phyloP scores from a whole-genome alignment of 2,888 invertebrate genomes.

The Phymatocera aterrima region DNA sequence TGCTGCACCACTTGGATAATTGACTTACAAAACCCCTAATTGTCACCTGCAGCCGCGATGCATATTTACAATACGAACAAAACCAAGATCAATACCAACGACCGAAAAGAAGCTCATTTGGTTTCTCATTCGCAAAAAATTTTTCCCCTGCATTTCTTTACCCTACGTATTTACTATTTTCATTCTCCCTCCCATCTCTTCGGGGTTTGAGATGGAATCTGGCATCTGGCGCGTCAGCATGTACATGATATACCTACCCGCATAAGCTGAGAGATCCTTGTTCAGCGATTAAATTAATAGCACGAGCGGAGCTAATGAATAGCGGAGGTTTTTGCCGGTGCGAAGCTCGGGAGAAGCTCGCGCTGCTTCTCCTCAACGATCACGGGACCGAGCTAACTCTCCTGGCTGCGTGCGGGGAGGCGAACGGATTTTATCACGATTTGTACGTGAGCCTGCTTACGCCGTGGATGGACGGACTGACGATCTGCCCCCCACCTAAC shows the following conservation, averaged over 20 bases:
- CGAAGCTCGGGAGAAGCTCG: neutral
- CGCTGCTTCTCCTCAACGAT: neutral
- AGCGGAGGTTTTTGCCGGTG: conserved; percentile 66
- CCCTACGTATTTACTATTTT: too few species aligned
- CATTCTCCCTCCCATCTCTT: too few species aligned
- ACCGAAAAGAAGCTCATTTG: neutral
- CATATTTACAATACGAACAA: neutral
- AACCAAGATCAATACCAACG: neutral
- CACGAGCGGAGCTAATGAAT: conserved; percentile 71
- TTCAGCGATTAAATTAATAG: conserved; percentile 69
- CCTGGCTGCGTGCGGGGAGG: neutral
- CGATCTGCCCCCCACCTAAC: neutral
- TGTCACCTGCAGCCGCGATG: conserved; percentile 12
- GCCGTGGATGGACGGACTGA: conserved; percentile 7
- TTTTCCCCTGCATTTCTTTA: too few species aligned
- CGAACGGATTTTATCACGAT: conserved; percentile 25
- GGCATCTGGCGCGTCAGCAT: conserved; percentile 5
- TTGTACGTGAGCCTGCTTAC: conserved; percentile 34
- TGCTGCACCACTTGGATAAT: neutral
- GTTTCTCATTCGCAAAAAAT: too few species aligned
- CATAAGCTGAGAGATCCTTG: conserved; percentile 15
- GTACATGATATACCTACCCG: neutral
- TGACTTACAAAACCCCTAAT: neutral
- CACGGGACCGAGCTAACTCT: conserved; percentile 10
- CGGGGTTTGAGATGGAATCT: neutral